These are phyloP conservation scores for Lordiphosa collinella DNA, from an alignment of 1,140 invertebrate species.

Conservation along the genomic window DNA sequence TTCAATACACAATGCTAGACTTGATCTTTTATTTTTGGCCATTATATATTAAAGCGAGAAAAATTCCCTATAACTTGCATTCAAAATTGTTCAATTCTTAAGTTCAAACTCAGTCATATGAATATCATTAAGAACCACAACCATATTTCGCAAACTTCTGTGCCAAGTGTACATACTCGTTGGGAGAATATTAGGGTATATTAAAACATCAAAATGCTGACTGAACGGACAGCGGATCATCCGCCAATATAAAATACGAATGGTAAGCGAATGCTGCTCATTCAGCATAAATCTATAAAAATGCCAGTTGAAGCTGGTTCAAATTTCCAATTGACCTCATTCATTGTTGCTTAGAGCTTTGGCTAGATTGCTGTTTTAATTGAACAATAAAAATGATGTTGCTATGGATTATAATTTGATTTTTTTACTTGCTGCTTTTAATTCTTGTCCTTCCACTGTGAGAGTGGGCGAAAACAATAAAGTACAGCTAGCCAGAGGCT, in stretches of 20 bases:
- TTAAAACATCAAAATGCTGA: slow-evolving; percentile 40
- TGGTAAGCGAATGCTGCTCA: slow-evolving; percentile 31
- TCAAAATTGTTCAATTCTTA: too few species aligned
- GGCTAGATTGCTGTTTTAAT: slow-evolving; percentile 45
- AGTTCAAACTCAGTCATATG: too few species aligned
- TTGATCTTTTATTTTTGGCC: too few species aligned
- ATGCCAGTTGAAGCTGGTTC: slow-evolving; percentile 30
- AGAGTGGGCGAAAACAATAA: slow-evolving; percentile 1
- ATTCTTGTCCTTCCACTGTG: not conserved
- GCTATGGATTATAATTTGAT: slow-evolving; percentile 1
- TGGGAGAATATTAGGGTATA: too few species aligned
- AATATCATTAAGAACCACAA: too few species aligned
- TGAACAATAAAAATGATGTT: slow-evolving; percentile 27
- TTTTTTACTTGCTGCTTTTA: not conserved
- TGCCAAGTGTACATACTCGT: too few species aligned
- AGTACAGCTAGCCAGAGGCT: not conserved
- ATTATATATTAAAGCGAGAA: too few species aligned
- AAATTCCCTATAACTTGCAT: too few species aligned
- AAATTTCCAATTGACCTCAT: slow-evolving; percentile 45
- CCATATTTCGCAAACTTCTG: too few species aligned
- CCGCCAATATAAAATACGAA: not conserved
- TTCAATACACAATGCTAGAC: too few species aligned
- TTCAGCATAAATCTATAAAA: slow-evolving; percentile 54
- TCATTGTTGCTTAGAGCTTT: slow-evolving; percentile 17
- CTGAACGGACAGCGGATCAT: slow-evolving; percentile 3